Evolutionary conservation across 2,888 invertebrate species (phyloP).

Genomic region (Margaritifera margaritifera): DNA sequence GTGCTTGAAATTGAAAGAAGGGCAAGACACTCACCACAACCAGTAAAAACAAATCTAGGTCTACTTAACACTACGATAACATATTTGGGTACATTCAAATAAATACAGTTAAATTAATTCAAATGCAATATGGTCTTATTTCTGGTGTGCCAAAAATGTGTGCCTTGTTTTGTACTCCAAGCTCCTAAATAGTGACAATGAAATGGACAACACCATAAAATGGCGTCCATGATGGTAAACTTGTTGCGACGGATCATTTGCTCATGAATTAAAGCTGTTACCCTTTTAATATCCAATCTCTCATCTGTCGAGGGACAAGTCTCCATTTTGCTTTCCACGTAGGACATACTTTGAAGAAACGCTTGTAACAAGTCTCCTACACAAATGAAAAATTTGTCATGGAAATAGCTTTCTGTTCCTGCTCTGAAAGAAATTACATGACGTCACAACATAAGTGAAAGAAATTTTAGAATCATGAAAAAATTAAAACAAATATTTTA

Average conservation of each 20-base stretch:
- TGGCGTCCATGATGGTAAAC: slow-evolving; percentile 4
- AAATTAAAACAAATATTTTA: not conserved
- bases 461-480: not conserved
- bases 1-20: too few relatives aligned
- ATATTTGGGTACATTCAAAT: too few relatives aligned
- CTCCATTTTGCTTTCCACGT: slow-evolving; percentile 68
- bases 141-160: too few relatives aligned
- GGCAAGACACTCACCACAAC: too few relatives aligned
- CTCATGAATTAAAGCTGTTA: slow-evolving; percentile 30
- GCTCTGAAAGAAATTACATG: slow-evolving; percentile 39
- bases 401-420: slow-evolving; percentile 5
- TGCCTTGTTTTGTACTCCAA: too few relatives aligned
- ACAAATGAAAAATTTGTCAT: slow-evolving; percentile 13
- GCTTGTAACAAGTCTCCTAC: not conserved
- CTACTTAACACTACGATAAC: too few relatives aligned
- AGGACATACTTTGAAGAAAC: slow-evolving; percentile 48
- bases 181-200: too few relatives aligned
- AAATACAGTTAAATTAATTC: too few relatives aligned
- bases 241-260: not conserved
- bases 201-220: slow-evolving; percentile 2
- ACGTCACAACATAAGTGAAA: slow-evolving; percentile 34
- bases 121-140: too few relatives aligned
- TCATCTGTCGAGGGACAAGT: slow-evolving; percentile 65
- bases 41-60: too few relatives aligned
- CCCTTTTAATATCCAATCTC: slow-evolving; percentile 62